Percentiles rank a stretch among this genome's conserved stretches.
These are phyloP conservation scores for Drosophila neotestacea DNA, from an alignment of 2,888 invertebrate genomes.

Conservation along the genomic window DNA sequence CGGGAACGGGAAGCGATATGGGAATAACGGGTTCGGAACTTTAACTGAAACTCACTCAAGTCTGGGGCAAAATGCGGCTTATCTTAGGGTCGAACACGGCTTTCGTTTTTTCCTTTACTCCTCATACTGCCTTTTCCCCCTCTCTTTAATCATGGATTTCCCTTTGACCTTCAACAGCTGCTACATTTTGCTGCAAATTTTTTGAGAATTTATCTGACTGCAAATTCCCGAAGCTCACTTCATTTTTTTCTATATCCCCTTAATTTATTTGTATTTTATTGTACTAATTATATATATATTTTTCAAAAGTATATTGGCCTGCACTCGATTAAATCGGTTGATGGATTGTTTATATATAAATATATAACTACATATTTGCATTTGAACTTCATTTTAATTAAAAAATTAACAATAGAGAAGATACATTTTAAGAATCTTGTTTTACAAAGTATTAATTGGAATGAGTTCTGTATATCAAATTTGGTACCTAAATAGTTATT, in stretches of 20 bases:
- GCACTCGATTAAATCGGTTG: conserved; percentile 42
- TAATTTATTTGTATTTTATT: conserved; percentile 1
- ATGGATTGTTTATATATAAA: conserved; percentile 43
- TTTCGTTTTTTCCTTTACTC: background rate
- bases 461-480: too few relatives aligned
- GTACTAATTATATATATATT: conserved; percentile 2
- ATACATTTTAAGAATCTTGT: too few relatives aligned
- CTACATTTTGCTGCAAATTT: conserved; percentile 60
- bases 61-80: conserved; percentile 38
- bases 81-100: conserved; percentile 26
- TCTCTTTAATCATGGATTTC: background rate
- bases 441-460: too few relatives aligned
- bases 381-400: background rate
- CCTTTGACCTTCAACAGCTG: conserved; percentile 71
- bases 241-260: background rate
- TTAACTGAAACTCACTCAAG: conserved; percentile 30
- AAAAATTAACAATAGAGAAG: too few relatives aligned
- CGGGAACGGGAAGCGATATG: background rate
- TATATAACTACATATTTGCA: background rate
- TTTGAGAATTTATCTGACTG: conserved; percentile 30
- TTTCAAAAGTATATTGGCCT: conserved; percentile 51
- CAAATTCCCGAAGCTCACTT: conserved; percentile 8
- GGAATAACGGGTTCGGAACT: conserved; percentile 1
- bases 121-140: background rate
- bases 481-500: too few relatives aligned